A percentile compares a stretch with the other conserved stretches of the same genome.
phyloP scores from a whole-genome alignment of 2,797 vertebrate genomes.

The Acanthiza pusilla region DNA sequence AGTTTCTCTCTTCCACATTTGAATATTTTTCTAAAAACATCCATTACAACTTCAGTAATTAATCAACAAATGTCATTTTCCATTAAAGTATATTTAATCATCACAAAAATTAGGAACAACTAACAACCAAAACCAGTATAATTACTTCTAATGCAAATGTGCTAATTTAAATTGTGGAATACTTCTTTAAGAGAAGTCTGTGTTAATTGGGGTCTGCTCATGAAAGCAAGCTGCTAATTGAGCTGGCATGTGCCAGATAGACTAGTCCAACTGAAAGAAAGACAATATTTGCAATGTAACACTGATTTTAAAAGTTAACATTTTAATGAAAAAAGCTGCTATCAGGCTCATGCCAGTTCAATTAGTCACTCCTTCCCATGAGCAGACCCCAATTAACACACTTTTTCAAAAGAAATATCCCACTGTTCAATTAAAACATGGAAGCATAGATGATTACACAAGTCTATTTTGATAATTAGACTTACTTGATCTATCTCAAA shows the following conservation, averaged over 20 bases:
- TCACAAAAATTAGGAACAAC: slow-evolving; percentile 9
- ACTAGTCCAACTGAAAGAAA: slow-evolving; percentile 23
- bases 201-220: slow-evolving; percentile 65
- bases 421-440: slow-evolving; percentile 37
- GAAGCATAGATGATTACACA: slow-evolving; percentile 24
- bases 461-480: slow-evolving; percentile 38
- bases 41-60: neutral
- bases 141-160: slow-evolving; percentile 52
- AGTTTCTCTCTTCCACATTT: neutral
- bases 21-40: neutral
- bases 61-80: slow-evolving; percentile 36
- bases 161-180: slow-evolving; percentile 54
- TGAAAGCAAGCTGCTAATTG: slow-evolving; percentile 62
- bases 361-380: slow-evolving; percentile 51
- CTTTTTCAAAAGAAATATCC: slow-evolving; percentile 22
- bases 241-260: slow-evolving; percentile 42
- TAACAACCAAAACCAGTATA: slow-evolving; percentile 36
- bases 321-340: slow-evolving; percentile 46
- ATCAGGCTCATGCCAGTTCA: slow-evolving; percentile 58
- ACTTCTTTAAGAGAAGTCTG: slow-evolving; percentile 45
- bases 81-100: slow-evolving; percentile 6
- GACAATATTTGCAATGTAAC: slow-evolving; percentile 57
- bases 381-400: slow-evolving; percentile 62
- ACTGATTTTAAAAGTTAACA: slow-evolving; percentile 60
- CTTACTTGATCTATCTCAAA: slow-evolving; percentile 13